Base-by-base conservation (phyloP, 2,888 invertebrate genomes). In the Spatulosminthurus flaviceps region DNA sequence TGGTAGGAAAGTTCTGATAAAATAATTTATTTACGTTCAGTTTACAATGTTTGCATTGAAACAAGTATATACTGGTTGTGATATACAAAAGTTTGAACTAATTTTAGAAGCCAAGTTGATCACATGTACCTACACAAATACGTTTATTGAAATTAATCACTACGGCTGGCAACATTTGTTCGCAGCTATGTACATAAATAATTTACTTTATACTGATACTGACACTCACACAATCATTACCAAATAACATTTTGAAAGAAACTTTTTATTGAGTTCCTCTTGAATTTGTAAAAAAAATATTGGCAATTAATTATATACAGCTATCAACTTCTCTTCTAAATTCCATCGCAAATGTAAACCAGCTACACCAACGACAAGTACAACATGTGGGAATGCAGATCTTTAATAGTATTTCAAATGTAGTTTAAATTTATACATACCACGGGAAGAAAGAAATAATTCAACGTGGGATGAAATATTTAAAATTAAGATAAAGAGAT, bases 381-480 rank as follows among this genome's bases (percentile, higher is more conserved):
- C 34, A 74, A 29, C 64, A 74, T 64, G 74, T 60, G 60, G 73
- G 74, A 74, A 74, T 74, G 64, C 74, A 74, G 74, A 64, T 74
- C 71, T 72, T 72, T 43, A 19, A 22, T 22, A 1, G 11, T 21
- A 43, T 5, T 72, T 67, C 28, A 67, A n/a, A 67, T 67, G 16
- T 24, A 28, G 19, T 28, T 13, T 67, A n/a, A 5, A 19, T 26
- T 16, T 41, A 43, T 9, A 13, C 13, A 21, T 24, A 22, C 29
- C 41, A 21, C 4, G 22, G 13, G 1, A 28, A 24, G 29, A 28
- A 28, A 26, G 29, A 24, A 16, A 67, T 28, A 26, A 67, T 28
- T 24, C 1, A 24, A 16, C n/a, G 42, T 21, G 24, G 9, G 43
- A 42, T 70, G 5, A 72, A 43, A 13, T 70, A 22, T n/a, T 4